Conservation (phyloP, 1,140 invertebrate species). For the Archegozetes longisetosus region DNA sequence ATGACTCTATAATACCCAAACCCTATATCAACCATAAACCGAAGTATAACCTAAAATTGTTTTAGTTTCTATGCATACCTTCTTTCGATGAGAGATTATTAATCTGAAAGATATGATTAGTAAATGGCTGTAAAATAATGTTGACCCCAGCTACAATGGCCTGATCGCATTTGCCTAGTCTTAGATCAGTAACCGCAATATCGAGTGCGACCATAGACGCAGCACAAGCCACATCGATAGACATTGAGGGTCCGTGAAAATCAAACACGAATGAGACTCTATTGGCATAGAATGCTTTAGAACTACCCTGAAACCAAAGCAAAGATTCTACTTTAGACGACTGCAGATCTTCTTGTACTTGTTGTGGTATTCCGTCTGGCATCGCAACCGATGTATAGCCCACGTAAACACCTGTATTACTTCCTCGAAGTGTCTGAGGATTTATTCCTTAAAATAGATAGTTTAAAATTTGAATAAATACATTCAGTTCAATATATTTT, state of each 20-base stretch:
- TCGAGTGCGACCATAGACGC: constrained; percentile 66
- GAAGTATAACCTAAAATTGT: no score
- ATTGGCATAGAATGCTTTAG: constrained; percentile 42
- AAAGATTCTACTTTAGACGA: constrained; percentile 79
- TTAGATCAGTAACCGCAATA: constrained; percentile 61
- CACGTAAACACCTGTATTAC: constrained; percentile 73
- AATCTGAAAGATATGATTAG: constrained; percentile 77
- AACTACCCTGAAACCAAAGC: constrained; percentile 79
- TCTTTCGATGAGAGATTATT: constrained; percentile 84
- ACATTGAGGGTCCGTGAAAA: constrained; percentile 69
- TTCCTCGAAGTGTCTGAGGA: constrained; percentile 22
- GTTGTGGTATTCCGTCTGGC: constrained; percentile 23
- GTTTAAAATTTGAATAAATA: no score
- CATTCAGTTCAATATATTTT: no score
- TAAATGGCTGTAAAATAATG: constrained; percentile 59
- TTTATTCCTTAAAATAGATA: constrained; percentile 2
- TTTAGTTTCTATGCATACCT: no score
- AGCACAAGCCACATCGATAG: constrained; percentile 87
- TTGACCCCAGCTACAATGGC: constrained; percentile 77
- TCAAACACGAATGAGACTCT: constrained; percentile 79
- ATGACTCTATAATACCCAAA: no score
- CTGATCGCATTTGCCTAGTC: constrained; percentile 67
- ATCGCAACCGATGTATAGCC: constrained; percentile 41
- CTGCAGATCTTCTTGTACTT: constrained; percentile 37
- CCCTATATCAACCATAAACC: no score